A percentile compares a stretch with the other conserved stretches of the same genome.
These are phyloP conservation scores for Syrmaticus mikado DNA, from an alignment of 2,113 vertebrate genomes.

Conservation along the genomic window DNA sequence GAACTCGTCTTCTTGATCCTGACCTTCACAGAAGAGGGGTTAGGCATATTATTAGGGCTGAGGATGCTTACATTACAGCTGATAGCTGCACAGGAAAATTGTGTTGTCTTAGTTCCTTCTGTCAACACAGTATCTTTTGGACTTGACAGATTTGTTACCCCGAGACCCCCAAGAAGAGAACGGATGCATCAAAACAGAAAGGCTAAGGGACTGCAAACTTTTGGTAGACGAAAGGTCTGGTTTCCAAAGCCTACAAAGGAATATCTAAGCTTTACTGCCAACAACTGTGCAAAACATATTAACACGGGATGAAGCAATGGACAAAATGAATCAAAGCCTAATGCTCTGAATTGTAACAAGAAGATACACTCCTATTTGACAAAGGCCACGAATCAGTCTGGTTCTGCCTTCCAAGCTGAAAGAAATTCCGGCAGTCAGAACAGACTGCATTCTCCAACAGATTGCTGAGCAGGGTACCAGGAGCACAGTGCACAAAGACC, in stretches of 20 bases:
- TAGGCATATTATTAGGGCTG: conserved; percentile 44
- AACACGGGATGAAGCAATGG: conserved; percentile 23
- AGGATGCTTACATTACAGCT: conserved; percentile 31
- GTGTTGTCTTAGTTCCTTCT: conserved; percentile 19
- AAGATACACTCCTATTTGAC: not conserved
- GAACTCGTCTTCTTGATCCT: conserved; percentile 29
- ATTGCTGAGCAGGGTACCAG: not conserved
- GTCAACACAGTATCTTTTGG: conserved; percentile 9
- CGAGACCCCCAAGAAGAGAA: not conserved
- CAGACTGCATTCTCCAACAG: not conserved
- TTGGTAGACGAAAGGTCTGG: not conserved
- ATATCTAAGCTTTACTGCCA: not conserved
- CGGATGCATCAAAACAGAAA: not conserved
- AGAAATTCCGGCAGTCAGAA: not conserved
- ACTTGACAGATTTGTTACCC: conserved; percentile 27
- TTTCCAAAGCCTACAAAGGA: not conserved
- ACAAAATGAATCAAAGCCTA: conserved; percentile 16
- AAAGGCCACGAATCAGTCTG: not conserved
- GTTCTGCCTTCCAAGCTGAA: not conserved
- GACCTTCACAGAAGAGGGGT: conserved; percentile 34
- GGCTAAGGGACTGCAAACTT: conserved; percentile 1
- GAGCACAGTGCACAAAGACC: not conserved
- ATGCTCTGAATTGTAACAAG: conserved; percentile 9
- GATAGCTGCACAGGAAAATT: conserved; percentile 20
- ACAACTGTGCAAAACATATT: not conserved